Evolutionary conservation across 2,797 vertebrate species (phyloP).

Genomic region (Helostoma temminkii): DNA sequence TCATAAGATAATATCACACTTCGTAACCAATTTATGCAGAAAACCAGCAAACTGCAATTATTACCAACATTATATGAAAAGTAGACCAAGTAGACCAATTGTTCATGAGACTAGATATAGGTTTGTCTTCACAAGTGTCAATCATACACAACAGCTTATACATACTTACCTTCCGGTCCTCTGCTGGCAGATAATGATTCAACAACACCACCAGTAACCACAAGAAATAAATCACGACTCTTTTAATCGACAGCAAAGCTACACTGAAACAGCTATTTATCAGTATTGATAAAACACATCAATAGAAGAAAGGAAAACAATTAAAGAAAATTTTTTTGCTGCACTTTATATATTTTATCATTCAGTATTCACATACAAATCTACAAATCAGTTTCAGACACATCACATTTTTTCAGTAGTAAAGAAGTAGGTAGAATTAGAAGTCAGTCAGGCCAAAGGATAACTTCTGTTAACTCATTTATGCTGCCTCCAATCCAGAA

Average conservation of each 20-base stretch:
- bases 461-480: background rate
- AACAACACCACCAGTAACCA: constrained; percentile 3
- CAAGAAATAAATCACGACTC: background rate
- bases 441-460: too few relatives aligned
- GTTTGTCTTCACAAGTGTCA: constrained; percentile 36
- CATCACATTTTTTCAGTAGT: background rate
- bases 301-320: background rate
- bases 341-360: too few relatives aligned
- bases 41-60: too few relatives aligned
- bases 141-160: constrained; percentile 27
- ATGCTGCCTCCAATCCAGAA: background rate
- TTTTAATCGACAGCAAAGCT: constrained; percentile 2
- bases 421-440: too few relatives aligned
- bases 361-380: background rate
- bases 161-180: background rate
- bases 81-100: constrained; percentile 34
- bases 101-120: constrained; percentile 27
- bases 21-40: too few relatives aligned
- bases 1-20: too few relatives aligned
- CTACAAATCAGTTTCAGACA: too few relatives aligned
- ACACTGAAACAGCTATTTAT: background rate
- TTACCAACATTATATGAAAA: constrained; percentile 28
- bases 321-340: background rate
- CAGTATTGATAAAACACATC: background rate
- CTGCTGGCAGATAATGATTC: constrained; percentile 8